Base-by-base conservation (phyloP, 2,888 invertebrate genomes). In the Protula sp. region DNA sequence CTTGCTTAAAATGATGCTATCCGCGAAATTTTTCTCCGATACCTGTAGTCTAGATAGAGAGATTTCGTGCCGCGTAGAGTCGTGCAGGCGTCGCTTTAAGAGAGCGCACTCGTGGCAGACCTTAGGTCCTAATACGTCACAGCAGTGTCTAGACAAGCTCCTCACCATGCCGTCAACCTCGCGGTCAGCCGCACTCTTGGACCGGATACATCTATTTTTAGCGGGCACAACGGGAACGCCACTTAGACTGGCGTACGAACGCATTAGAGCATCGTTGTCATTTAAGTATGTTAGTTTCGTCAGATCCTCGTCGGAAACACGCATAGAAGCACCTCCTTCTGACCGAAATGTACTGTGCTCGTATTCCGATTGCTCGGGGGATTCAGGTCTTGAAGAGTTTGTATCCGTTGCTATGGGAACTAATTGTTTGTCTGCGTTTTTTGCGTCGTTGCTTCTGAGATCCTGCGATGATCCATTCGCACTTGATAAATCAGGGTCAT, bases 41-140 rank as follows among this genome's bases (percentile, higher is more conserved):
- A 70, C 61, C 30, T 70, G 62, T 27, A 73, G 61, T n/a, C 64
- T 68, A 9, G 73, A 69, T 45, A 72, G 72, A 29, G 64, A 62
- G 19, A 9, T 38, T 38, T 38, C 38, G 38, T 38, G 38, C 19
- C 19, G 9, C 9, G 9, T 9, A 9, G 38, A 38, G 38, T 38
- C 38, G 9, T 14, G 9, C n/a, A 48, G 26, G 2, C 47, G 63
- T 47, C 68, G 64, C 27, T 69, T 60, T 29, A 67, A 66, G 55
- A 70, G 69, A 65, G 68, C 62, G 62, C 77, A 75, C 38, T 72
- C 67, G 45, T 72, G 70, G 60, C 77, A 77, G 47, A 69, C 59
- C 29, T 68, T 68, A 1, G 74, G 74, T 1, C 77, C 77, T 30
- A 72, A 65, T 28, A 72, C 62, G 22, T 72, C 70, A 55, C 71